These are phyloP conservation scores for Augochlora pura DNA, from an alignment of 1,140 invertebrate genomes.

Conservation along the genomic window DNA sequence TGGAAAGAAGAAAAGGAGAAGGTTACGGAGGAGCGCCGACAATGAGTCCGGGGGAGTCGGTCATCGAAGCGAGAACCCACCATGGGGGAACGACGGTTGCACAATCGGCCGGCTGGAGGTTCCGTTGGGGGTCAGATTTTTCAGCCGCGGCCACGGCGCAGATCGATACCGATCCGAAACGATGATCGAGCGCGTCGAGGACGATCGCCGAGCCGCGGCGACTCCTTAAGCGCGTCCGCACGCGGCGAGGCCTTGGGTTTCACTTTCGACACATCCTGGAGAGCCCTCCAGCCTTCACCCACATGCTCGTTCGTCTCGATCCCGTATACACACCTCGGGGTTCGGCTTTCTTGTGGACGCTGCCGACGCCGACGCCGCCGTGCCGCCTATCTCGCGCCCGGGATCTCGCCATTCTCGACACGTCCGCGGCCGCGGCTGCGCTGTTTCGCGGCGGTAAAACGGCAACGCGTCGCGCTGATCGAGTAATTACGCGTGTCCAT, in stretches of 20 bases:
- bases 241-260: slow-evolving; percentile 70
- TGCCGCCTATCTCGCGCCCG: slow-evolving; percentile 36
- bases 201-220: slow-evolving; percentile 28
- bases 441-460: no score
- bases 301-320: slow-evolving; percentile 74
- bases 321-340: slow-evolving; percentile 33
- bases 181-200: slow-evolving; percentile 55
- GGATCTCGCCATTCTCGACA: slow-evolving; percentile 43
- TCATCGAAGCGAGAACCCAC: slow-evolving; percentile 27
- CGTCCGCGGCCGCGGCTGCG: slow-evolving; percentile 2
- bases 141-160: slow-evolving; percentile 1
- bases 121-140: slow-evolving; percentile 25
- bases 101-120: slow-evolving; percentile 5
- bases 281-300: slow-evolving; percentile 77
- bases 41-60: background rate
- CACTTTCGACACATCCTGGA: slow-evolving; percentile 79
- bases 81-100: slow-evolving; percentile 7
- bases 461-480: slow-evolving; percentile 24
- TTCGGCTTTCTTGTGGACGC: slow-evolving; percentile 46
- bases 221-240: slow-evolving; percentile 16
- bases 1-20: background rate
- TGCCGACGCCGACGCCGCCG: background rate
- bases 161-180: slow-evolving; percentile 54
- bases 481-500: slow-evolving; percentile 46
- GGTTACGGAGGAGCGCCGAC: background rate